phyloP scores from a whole-genome alignment of 2,888 invertebrate genomes.

The Agonopterix alstromeriana region DNA sequence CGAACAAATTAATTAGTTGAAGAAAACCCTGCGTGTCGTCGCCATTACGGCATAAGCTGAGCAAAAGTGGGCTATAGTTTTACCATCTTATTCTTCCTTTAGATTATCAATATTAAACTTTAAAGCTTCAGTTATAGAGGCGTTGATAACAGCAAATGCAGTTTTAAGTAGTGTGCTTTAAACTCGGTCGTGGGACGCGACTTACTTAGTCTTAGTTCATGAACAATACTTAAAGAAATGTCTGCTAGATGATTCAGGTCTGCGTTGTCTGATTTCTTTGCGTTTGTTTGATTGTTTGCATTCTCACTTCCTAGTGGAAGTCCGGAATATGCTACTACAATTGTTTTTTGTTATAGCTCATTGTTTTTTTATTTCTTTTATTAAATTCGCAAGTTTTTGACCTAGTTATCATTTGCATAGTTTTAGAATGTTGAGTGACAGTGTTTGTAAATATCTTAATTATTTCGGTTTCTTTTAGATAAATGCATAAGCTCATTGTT shows the following conservation, averaged over 20 bases:
- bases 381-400: neutral
- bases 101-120: neutral
- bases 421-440: too few relatives aligned
- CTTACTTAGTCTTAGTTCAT: conserved; percentile 22
- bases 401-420: neutral
- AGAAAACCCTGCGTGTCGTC: conserved; percentile 51
- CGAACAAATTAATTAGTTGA: conserved; percentile 50
- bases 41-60: conserved; percentile 29
- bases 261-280: conserved; percentile 25
- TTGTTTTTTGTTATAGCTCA: neutral
- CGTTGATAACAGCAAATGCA: conserved; percentile 2
- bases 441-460: too few relatives aligned
- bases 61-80: conserved; percentile 45
- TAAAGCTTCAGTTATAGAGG: conserved; percentile 4
- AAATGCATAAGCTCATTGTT: too few relatives aligned
- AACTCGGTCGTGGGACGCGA: conserved; percentile 34
- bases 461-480: too few relatives aligned
- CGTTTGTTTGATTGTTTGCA: conserved; percentile 23
- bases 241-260: conserved; percentile 13
- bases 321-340: conserved; percentile 1
- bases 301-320: conserved; percentile 24
- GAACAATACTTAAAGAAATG: conserved; percentile 38
- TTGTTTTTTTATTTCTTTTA: neutral
- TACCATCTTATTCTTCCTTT: conserved; percentile 4
- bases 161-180: conserved; percentile 6